Percentiles rank a stretch among this genome's conserved stretches.
Evolutionary conservation across 2,888 invertebrate genomes (phyloP).

Genomic region (Acanthoscelides obtectus): DNA sequence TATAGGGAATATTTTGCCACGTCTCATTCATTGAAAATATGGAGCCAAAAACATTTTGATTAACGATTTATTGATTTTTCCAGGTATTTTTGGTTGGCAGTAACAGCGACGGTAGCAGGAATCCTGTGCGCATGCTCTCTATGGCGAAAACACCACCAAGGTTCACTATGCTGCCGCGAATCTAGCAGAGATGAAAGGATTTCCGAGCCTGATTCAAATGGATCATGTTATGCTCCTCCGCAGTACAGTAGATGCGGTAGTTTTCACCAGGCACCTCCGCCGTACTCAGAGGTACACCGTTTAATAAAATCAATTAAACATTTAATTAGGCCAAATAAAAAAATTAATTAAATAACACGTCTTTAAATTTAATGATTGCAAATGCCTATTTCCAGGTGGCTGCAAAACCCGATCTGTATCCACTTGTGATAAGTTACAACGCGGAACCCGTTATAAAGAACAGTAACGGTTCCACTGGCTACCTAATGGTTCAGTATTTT

Average conservation of each 20-base stretch:
- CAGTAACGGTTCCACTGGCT: constrained; percentile 65
- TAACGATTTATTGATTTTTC: constrained; percentile 8
- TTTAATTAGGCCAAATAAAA: no score
- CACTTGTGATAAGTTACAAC: constrained; percentile 75
- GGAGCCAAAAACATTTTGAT: no score
- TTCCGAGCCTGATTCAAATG: constrained; percentile 72
- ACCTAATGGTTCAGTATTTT: constrained; percentile 81
- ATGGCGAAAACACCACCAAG: constrained; percentile 55
- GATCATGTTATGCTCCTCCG: constrained; percentile 77
- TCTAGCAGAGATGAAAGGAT: constrained; percentile 51
- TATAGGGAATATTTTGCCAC: no score
- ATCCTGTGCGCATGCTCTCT: constrained; percentile 66
- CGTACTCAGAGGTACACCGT: constrained; percentile 74
- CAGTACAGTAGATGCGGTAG: constrained; percentile 81
- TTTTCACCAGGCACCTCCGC: constrained; percentile 77
- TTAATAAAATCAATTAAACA: neutral
- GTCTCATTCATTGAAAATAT: no score
- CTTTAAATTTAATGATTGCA: no score
- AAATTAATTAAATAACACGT: no score
- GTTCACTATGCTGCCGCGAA: constrained; percentile 39
- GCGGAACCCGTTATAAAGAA: constrained; percentile 62
- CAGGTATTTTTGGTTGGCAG: constrained; percentile 51
- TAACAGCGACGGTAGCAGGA: constrained; percentile 65
- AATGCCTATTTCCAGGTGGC: constrained; percentile 58
- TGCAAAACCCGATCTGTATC: constrained; percentile 81